Conservation (phyloP, 2,113 vertebrate genomes). For the Garra rufa region DNA sequence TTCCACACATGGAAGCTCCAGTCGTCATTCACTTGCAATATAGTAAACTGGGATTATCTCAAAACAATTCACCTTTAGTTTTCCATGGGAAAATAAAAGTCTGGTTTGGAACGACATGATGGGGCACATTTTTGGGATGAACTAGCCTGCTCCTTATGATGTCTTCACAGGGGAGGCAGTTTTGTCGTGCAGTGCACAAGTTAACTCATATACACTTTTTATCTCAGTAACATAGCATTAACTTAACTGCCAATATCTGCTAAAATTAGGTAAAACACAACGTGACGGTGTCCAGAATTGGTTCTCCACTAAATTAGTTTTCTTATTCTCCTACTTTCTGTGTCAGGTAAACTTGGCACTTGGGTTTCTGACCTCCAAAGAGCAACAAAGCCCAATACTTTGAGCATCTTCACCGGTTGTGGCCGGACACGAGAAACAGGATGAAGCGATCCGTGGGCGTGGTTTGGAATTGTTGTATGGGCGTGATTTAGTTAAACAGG, state of each 20-base stretch:
- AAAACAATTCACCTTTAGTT: background rate
- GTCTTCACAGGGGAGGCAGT: background rate
- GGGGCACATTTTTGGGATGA: background rate
- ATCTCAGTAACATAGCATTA: background rate
- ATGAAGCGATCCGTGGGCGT: constrained; percentile 36
- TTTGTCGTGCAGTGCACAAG: background rate
- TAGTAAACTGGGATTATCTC: background rate
- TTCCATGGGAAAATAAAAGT: background rate
- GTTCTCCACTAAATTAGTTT: background rate
- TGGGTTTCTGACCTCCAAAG: background rate
- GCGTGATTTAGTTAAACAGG: constrained; percentile 32
- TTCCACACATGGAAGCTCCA: background rate
- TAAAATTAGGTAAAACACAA: background rate
- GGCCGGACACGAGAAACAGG: constrained; percentile 50
- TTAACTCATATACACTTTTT: background rate
- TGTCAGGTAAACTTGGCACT: background rate
- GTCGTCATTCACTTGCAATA: background rate
- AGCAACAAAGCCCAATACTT: background rate
- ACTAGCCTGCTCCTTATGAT: background rate
- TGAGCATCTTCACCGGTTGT: background rate
- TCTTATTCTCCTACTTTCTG: background rate
- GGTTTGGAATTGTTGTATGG: background rate
- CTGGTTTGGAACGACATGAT: background rate
- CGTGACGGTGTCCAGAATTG: background rate
- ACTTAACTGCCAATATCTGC: background rate